Evolutionary conservation across 2,888 invertebrate species (phyloP).

Genomic region (Brachypalpus laphriformis): DNA sequence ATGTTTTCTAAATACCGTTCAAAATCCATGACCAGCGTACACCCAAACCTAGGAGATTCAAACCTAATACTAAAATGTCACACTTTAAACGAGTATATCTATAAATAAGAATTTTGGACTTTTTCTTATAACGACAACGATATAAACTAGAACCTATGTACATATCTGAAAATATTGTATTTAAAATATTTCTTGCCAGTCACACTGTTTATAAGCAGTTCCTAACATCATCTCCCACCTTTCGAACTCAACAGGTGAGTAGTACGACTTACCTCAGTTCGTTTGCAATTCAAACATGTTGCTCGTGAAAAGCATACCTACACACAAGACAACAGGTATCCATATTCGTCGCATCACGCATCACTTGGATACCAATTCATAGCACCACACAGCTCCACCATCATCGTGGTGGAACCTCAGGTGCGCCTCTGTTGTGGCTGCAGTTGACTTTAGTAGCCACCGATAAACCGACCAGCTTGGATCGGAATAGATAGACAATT

Average conservation of each 20-base stretch:
- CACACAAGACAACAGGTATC: slow-evolving; percentile 19
- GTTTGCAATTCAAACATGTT: slow-evolving; percentile 29
- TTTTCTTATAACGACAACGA: no score
- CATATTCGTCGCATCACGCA: slow-evolving; percentile 23
- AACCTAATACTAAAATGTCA: no score
- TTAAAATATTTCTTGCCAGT: background rate
- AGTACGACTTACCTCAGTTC: background rate
- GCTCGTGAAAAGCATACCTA: background rate
- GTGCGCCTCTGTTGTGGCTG: slow-evolving; percentile 31
- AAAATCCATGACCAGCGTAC: no score
- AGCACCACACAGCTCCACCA: slow-evolving; percentile 36
- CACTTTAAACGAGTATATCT: no score
- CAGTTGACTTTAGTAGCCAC: slow-evolving; percentile 59
- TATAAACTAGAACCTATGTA: no score
- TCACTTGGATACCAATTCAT: slow-evolving; percentile 34
- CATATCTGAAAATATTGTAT: no score
- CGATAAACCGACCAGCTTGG: slow-evolving; percentile 57
- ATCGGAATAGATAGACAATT: slow-evolving; percentile 45
- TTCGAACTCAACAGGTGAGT: slow-evolving; percentile 16
- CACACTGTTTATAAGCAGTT: background rate
- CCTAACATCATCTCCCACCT: background rate
- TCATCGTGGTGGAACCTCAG: no score
- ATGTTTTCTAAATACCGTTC: no score
- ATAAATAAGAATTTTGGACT: no score
- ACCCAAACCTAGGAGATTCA: no score